phyloP scores from a whole-genome alignment of 2,113 vertebrate species.

The Gulo gulo region DNA sequence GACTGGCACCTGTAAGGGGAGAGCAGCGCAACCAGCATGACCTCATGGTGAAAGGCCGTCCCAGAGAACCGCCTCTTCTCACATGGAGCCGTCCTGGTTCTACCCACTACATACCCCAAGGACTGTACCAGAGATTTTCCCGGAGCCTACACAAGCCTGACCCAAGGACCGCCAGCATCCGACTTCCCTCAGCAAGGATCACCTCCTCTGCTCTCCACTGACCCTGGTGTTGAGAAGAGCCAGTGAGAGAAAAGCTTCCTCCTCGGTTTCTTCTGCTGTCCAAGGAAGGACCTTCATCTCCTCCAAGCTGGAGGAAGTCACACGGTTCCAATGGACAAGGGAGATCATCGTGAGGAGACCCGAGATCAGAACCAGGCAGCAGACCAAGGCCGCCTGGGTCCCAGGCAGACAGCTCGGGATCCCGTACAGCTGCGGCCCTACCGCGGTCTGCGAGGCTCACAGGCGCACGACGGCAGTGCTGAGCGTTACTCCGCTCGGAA shows the following conservation, averaged over 20 bases:
- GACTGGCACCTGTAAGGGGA: background rate
- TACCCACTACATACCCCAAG: background rate
- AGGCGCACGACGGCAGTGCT: no score
- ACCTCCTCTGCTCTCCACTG: background rate
- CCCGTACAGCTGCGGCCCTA: fast-evolving
- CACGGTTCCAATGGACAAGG: background rate
- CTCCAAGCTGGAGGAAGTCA: background rate
- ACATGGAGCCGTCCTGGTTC: background rate
- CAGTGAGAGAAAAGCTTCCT: background rate
- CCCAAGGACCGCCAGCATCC: background rate
- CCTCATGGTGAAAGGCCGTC: no score
- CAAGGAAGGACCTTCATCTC: no score
- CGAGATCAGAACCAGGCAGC: background rate
- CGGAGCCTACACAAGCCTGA: background rate
- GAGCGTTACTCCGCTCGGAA: background rate
- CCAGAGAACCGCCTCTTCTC: background rate
- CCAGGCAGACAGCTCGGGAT: background rate
- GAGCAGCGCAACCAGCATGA: background rate
- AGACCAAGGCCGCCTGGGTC: background rate
- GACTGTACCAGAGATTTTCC: no score
- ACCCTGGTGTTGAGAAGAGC: no score
- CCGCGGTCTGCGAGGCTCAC: background rate
- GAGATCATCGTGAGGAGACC: background rate
- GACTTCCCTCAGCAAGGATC: background rate
- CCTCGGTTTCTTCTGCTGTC: background rate